phyloP scores from a whole-genome alignment of 1,140 invertebrate genomes.

The Colletes latitarsis region DNA sequence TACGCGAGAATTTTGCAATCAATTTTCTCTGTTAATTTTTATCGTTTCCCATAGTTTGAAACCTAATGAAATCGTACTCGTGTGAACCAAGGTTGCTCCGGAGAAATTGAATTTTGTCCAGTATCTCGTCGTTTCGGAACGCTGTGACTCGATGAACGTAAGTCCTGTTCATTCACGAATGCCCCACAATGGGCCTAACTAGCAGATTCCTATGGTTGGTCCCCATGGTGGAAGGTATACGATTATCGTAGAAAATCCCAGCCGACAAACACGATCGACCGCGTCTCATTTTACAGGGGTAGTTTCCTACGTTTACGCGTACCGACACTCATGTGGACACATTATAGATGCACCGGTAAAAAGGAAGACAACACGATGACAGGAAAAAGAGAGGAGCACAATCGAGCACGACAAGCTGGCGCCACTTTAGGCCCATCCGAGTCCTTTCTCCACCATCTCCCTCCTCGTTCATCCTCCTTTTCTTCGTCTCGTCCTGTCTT shows the following conservation, averaged over 20 bases:
- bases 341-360: background rate
- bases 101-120: too few relatives aligned
- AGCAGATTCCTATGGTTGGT: conserved; percentile 67
- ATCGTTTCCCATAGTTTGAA: too few relatives aligned
- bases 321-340: background rate
- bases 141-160: conserved; percentile 51
- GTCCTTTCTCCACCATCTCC: conserved; percentile 55
- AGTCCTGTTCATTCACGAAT: conserved; percentile 71
- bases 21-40: too few relatives aligned
- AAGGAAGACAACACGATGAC: conserved; percentile 21
- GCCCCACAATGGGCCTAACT: conserved; percentile 73
- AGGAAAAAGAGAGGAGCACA: conserved; percentile 12
- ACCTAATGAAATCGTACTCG: too few relatives aligned
- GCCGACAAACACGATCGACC: conserved; percentile 3
- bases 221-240: background rate
- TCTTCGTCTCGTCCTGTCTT: conserved; percentile 24
- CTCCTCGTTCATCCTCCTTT: conserved; percentile 29
- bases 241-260: conserved; percentile 30
- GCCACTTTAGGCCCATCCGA: conserved; percentile 67
- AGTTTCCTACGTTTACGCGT: background rate
- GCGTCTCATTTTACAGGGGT: conserved; percentile 30
- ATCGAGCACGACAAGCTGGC: conserved; percentile 71
- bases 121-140: too few relatives aligned
- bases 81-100: too few relatives aligned
- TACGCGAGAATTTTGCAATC: too few relatives aligned